Conservation (phyloP, 2,888 invertebrate genomes). For the Bruchidius siliquastri region DNA sequence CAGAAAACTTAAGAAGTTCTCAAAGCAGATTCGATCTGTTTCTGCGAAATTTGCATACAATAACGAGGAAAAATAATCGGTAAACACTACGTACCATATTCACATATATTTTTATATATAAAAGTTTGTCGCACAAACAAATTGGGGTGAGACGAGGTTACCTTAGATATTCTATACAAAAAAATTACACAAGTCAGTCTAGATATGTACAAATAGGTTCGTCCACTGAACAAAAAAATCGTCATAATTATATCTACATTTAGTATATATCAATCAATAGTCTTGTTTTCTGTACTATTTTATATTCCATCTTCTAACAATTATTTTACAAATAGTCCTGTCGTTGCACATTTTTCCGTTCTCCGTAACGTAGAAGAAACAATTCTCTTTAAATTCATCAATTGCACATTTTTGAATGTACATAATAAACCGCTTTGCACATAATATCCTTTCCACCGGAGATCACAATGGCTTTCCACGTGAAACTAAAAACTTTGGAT, state of each 20-base stretch:
- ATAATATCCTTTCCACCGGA: background rate
- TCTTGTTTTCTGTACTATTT: constrained; percentile 14
- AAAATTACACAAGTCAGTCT: constrained; percentile 40
- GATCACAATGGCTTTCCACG: background rate
- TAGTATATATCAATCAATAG: constrained; percentile 15
- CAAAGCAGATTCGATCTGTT: background rate
- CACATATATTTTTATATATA: constrained; percentile 21
- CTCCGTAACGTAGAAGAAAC: background rate
- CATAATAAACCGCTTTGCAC: background rate
- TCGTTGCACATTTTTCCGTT: constrained; percentile 8
- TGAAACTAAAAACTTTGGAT: no score
- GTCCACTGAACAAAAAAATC: constrained; percentile 12
- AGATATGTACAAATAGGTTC: constrained; percentile 38
- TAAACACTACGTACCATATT: constrained; percentile 17
- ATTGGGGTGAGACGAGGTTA: background rate
- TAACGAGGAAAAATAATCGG: constrained; percentile 8
- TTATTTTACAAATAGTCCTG: constrained; percentile 4
- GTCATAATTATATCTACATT: background rate
- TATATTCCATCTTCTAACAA: constrained; percentile 7
- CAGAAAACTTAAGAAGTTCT: background rate
- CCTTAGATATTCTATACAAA: constrained; percentile 28
- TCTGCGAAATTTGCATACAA: constrained; percentile 13
- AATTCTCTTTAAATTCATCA: background rate
- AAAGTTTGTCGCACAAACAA: constrained; percentile 3
- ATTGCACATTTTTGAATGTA: background rate